Evolutionary conservation across 2,797 vertebrate genomes (phyloP).

Genomic region (Taeniopygia guttata): DNA sequence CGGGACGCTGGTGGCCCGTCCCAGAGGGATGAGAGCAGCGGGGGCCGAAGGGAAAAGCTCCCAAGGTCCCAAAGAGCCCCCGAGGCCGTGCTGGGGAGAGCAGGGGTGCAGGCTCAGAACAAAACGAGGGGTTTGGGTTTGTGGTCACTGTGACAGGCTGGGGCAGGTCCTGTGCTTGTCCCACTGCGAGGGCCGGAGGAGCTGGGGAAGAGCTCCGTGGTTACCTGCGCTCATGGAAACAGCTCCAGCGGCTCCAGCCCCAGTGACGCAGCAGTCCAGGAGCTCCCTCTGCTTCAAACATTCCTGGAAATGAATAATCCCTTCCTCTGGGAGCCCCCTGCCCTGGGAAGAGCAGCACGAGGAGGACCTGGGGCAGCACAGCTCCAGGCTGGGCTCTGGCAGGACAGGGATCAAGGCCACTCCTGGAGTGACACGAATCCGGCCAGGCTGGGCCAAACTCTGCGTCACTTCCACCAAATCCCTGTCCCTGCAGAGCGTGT

Average conservation of each 20-base stretch:
- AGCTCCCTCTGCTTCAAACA: neutral
- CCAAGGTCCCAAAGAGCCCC: neutral
- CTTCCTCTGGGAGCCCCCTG: constrained; percentile 21
- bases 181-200: accelerated
- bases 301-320: constrained; percentile 45
- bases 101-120: neutral
- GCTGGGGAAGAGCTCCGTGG: neutral
- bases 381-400: neutral
- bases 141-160: neutral
- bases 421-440: neutral
- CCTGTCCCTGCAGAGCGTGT: neutral
- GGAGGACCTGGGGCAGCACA: neutral
- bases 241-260: no score
- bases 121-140: accelerated
- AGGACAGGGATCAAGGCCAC: neutral
- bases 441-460: neutral
- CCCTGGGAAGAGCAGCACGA: neutral
- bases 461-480: neutral
- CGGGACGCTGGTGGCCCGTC: neutral
- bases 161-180: neutral
- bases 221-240: neutral
- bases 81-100: neutral
- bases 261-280: neutral
- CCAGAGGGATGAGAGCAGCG: neutral
- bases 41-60: neutral